Evolutionary conservation across 2,888 invertebrate genomes (phyloP), one percentile per base, ranked within the genome.

Genomic region (Eurytoma adleriae): DNA sequence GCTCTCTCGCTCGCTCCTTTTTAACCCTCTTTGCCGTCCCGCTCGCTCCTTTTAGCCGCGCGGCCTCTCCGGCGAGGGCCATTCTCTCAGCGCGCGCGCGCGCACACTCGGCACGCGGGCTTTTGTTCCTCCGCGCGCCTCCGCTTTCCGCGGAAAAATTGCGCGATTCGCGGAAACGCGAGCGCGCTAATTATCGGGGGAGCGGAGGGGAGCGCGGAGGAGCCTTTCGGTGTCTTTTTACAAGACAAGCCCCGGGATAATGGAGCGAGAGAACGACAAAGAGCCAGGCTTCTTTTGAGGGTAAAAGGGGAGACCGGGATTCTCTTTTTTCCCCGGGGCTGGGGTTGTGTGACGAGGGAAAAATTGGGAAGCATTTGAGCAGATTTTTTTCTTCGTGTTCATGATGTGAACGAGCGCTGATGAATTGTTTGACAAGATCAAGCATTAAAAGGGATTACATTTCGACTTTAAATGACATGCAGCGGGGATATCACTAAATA

Each of bases 1-100:
- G 67, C 69, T 30, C 40, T 62, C 68, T 84, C 83, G 85, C 85
- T 85, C 86, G 84, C 72, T 27, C 24, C 52, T 57, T 78, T 78
- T 78, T 61, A 69, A 20, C 69, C 66, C 56, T 66, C 77, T 77
- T 54, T 73, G 68, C 70, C 75, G 62, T 75, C 1, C 50, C 48
- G 64, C 62, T 24, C 64, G 24, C 50, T 30, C 13, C 18, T n/a
- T 52, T 12, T 27, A 50, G 20, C 1, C 18, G n/a, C 57, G 16
- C 24, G 14, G 14, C 18, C 18, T 2, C 50, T 50, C 52, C 67
- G 13, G 24, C 20, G n/a, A 54, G 56, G 16, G 48, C 16, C 14
- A 24, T 18, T 18, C 10, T 48, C n/a, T 14, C 48, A 2, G 50
- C 20, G 10, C 20, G 3, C 4, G 12, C 18, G 48, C 57, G 61